Evolutionary conservation across 2,113 vertebrate genomes (phyloP).

Genomic region (Hassar affinis): DNA sequence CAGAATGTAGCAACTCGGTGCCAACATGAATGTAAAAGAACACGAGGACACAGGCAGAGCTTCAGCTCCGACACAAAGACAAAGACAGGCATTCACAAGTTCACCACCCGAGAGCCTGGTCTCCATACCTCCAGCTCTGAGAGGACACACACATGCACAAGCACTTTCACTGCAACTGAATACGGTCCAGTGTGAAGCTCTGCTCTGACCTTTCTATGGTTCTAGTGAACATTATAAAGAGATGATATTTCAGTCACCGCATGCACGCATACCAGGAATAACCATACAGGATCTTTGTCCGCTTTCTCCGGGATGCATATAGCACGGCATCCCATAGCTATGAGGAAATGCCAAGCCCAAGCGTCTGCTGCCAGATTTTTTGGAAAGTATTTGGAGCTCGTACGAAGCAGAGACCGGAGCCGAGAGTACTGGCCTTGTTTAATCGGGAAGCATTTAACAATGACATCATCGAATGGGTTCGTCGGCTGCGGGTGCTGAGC

Average conservation of each 20-base stretch:
- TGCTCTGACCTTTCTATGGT: background rate
- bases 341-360: background rate
- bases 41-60: background rate
- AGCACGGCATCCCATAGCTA: background rate
- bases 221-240: background rate
- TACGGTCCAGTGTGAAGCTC: background rate
- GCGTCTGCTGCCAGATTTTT: background rate
- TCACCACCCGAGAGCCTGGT: background rate
- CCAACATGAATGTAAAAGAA: slow-evolving; percentile 38
- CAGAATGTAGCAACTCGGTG: slow-evolving; percentile 63
- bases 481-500: background rate
- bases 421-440: background rate
- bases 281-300: background rate
- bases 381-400: background rate
- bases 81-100: background rate
- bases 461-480: slow-evolving; percentile 5
- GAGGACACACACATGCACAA: background rate
- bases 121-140: background rate
- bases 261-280: background rate
- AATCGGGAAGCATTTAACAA: background rate
- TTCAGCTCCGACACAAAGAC: slow-evolving; percentile 2
- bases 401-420: background rate
- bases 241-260: slow-evolving; percentile 1
- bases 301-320: slow-evolving; percentile 17
- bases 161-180: slow-evolving; percentile 6